Evolutionary conservation across 2,888 invertebrate genomes (phyloP), one percentile per base, ranked within the genome.

Genomic region (Caenorhabditis imperialis): DNA sequence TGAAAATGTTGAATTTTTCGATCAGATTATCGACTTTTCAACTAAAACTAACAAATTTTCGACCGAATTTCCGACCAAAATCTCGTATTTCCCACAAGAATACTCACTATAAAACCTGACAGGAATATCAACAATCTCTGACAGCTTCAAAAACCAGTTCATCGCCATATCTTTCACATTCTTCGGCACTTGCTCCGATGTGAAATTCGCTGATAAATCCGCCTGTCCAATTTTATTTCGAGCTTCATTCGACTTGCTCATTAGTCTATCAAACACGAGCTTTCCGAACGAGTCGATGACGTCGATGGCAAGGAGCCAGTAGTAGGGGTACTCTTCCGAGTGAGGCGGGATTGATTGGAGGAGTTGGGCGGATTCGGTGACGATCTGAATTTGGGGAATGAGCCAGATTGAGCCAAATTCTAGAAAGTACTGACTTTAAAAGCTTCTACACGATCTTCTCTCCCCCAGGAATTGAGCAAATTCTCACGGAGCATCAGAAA

Each of bases 81-180:
- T n/a, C n/a, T n/a, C n/a, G n/a, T n/a, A n/a, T n/a, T n/a, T n/a
- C n/a, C n/a, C n/a, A n/a, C n/a, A n/a, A n/a, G n/a, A n/a, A n/a
- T 4, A 38, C 74, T 62, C 51, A 86, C 87, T 93, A 89, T 96
- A 98, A 23, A 99, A 91, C 48, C 91, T 69, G 0, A 98, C 97
- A 48, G 99, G 91, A 7, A 99, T 90, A 89, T 99, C 98, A 78
- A 96, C 91, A 84, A 99, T 96, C 0, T 97, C 97, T 0, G 97
- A 95, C 88, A 98, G 94, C 91, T 99, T 99, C 89, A 94, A 96
- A 90, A 99, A 95, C 99, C 99, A 99, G 90, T 99, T 99, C 81
- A 94, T 92, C 88, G 96, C 96, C 37, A 72, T 71, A 25, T 83
- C 83, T 18, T 77, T 62, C 16, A 75, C 65, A 16, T 58, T 55